Conservation (phyloP, 2,797 vertebrate genomes). For the Sciaenops ocellatus region DNA sequence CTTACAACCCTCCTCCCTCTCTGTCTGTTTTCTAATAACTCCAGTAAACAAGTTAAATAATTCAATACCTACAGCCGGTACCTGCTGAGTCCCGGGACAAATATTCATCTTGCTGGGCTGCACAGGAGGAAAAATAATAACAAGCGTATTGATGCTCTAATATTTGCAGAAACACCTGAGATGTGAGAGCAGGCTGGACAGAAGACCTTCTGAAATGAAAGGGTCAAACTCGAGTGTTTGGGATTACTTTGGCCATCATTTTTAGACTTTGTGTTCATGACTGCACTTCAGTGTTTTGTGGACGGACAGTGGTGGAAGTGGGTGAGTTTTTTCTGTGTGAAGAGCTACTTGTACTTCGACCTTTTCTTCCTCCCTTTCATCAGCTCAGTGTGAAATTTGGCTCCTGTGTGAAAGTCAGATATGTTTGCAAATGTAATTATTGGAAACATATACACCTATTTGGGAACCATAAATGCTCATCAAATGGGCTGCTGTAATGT, state of each 20-base stretch:
- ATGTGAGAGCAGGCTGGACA: background rate
- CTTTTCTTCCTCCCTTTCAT: too few species aligned
- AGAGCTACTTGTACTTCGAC: background rate
- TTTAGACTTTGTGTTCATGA: background rate
- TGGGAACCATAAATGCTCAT: background rate
- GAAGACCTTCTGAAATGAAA: background rate
- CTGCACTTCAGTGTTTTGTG: background rate
- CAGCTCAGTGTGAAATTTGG: background rate
- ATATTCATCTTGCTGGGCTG: constrained; percentile 29
- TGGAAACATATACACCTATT: background rate
- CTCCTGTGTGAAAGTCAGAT: background rate
- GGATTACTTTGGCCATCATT: background rate
- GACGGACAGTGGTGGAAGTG: background rate
- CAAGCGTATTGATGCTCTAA: constrained; percentile 17
- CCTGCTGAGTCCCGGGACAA: constrained; percentile 39
- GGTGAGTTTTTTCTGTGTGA: background rate
- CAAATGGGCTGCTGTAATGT: too few species aligned
- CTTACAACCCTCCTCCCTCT: constrained; percentile 4
- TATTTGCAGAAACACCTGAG: constrained; percentile 53
- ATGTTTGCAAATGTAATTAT: too few species aligned
- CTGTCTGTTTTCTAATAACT: constrained; percentile 22
- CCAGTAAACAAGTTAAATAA: constrained; percentile 53
- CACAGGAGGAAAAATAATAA: constrained; percentile 21
- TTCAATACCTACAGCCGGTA: constrained; percentile 20
- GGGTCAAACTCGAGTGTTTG: background rate